A percentile compares a stretch with the other conserved stretches of the same genome.
Conservation (phyloP, 2,113 vertebrate species). For the Chaetura pelagica region DNA sequence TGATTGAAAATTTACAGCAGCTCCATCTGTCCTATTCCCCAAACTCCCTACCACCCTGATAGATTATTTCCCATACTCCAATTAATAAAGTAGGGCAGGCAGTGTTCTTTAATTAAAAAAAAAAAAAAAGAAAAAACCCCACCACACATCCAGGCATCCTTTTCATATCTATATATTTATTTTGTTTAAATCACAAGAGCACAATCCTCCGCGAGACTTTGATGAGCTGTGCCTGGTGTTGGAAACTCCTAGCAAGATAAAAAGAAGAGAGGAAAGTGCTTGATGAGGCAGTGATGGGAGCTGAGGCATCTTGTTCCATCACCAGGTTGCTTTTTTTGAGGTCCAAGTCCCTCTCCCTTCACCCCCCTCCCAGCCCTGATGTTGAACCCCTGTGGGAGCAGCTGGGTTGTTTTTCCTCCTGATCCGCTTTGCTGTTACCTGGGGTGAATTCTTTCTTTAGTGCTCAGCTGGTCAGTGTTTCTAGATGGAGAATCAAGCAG, state of each 20-base stretch:
- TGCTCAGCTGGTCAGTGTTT: neutral
- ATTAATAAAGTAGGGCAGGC: conserved; percentile 68
- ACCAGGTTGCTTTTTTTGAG: neutral
- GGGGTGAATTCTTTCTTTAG: neutral
- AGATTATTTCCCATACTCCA: conserved; percentile 58
- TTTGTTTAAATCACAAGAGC: conserved; percentile 12
- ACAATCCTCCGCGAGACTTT: conserved; percentile 16
- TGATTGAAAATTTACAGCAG: conserved; percentile 52
- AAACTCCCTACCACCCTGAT: conserved; percentile 41
- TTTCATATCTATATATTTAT: neutral
- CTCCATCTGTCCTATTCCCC: conserved; percentile 63
- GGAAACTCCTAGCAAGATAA: neutral
- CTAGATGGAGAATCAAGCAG: neutral
- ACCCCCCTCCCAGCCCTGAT: neutral
- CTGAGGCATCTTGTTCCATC: neutral
- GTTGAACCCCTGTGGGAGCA: neutral
- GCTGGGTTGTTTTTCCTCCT: neutral
- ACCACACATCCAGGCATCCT: neutral
- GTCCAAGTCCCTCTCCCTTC: neutral
- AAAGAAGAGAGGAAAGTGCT: neutral
- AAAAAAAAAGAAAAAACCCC: too few species aligned
- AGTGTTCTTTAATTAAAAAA: conserved; percentile 66
- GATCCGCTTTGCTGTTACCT: neutral
- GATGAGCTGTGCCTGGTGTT: neutral
- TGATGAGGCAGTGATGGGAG: neutral